Percentiles rank a stretch among this genome's conserved stretches.
phyloP scores from a whole-genome alignment of 2,888 invertebrate species.

The Xanthia icteritia region DNA sequence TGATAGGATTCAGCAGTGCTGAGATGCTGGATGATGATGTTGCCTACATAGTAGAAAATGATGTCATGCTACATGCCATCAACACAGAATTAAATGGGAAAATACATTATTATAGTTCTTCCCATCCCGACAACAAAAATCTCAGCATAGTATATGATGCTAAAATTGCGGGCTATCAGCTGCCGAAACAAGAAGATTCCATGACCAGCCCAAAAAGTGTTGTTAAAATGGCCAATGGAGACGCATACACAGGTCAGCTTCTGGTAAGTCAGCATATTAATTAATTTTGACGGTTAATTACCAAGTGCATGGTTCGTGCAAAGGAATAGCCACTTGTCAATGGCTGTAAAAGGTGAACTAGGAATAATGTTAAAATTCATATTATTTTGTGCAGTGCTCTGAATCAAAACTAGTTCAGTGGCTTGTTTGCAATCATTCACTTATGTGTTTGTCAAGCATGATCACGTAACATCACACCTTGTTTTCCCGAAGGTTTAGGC shows the following conservation, averaged over 20 bases:
- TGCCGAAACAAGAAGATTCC: constrained; percentile 84
- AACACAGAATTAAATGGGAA: constrained; percentile 89
- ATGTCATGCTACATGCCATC: constrained; percentile 94
- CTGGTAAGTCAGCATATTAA: constrained; percentile 90
- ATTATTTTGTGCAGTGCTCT: background rate
- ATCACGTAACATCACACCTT: too few species aligned
- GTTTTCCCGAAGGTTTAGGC: too few species aligned
- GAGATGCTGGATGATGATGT: constrained; percentile 93
- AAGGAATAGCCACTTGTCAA: background rate
- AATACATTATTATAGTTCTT: background rate
- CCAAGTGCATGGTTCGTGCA: background rate
- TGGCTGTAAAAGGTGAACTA: background rate
- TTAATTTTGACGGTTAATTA: background rate
- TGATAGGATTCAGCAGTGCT: constrained; percentile 95
- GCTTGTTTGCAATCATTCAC: background rate
- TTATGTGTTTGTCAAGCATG: background rate
- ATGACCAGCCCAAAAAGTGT: constrained; percentile 71
- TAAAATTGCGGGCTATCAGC: constrained; percentile 92
- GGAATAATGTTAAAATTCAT: background rate
- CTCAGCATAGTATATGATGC: constrained; percentile 93
- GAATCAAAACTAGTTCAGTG: background rate
- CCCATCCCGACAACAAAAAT: constrained; percentile 82
- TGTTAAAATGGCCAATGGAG: constrained; percentile 92
- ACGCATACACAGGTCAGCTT: constrained; percentile 91
- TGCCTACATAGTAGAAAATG: constrained; percentile 98